Evolutionary conservation across 1,140 invertebrate genomes (phyloP).

Genomic region (Meteorus sp.): DNA sequence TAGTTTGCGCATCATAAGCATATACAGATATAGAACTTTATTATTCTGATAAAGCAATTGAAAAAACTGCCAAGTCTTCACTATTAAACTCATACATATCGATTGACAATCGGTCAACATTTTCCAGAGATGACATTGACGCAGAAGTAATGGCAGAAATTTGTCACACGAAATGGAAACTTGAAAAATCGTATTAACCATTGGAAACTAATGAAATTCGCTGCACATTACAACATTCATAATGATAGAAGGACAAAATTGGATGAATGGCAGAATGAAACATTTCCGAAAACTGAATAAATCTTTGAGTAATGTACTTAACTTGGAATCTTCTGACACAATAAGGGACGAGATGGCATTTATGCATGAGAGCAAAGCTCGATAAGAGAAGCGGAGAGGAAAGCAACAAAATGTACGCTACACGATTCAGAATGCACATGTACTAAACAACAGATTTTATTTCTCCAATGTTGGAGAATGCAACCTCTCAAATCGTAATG

Average conservation of each 20-base stretch:
- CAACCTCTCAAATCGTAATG: neutral
- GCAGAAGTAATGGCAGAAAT: no score
- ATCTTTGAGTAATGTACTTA: conserved; percentile 4
- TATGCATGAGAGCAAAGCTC: neutral
- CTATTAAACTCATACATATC: no score
- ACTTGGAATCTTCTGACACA: conserved; percentile 4
- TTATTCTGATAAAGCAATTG: neutral
- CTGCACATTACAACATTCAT: no score
- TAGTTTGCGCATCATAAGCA: neutral
- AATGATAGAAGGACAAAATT: no score
- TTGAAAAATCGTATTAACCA: no score
- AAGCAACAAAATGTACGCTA: no score
- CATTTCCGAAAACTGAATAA: neutral
- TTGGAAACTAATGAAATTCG: no score
- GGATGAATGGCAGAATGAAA: neutral
- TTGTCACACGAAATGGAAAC: no score
- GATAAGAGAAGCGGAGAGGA: neutral
- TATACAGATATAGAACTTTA: neutral
- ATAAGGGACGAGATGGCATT: neutral
- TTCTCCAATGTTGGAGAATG: neutral
- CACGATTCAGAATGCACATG: no score
- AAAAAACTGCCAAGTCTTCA: neutral
- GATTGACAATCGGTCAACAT: no score
- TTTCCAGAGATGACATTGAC: no score
- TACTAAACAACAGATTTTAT: neutral